Base-by-base conservation (phyloP, 2,113 vertebrate genomes). In the Halichoerus grypus region DNA sequence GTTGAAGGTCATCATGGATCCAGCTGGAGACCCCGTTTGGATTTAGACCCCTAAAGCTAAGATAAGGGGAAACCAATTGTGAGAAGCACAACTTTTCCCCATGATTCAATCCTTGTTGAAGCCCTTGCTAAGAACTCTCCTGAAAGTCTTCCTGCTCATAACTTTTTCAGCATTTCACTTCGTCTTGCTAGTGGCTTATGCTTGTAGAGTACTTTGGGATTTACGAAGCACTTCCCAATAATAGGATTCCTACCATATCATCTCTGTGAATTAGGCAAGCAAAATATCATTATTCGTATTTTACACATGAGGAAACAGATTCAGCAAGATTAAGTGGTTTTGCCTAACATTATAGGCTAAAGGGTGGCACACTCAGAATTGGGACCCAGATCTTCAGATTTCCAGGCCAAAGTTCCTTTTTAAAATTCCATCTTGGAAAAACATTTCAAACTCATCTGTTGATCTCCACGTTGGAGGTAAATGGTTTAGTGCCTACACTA, bases 391-490 rank as follows among this genome's bases (percentile, higher is more conserved):
- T 74, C 36, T 91, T 93, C 53, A 42, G 46, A 76, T 80, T 93
- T 57, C 8, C 51, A 96, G 21, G 19, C n/a, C 24, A 63, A 93
- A 88, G 12, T 80, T 88, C 16, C 11, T 69, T 79, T 83, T 92
- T 51, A 26, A 91, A 90, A 74, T 65, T 88, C 53, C 33, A 84
- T 63, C 31, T 94, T 72, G 46, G 46, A 88, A 91, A 65, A 6
- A 95, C 88, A 92, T 59, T 90, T 82, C 21, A 90, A 72, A 79
- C 86, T 83, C 26, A 97, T 92, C 61, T 91, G 46, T 77, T 91
- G 13, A 96, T 71, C 42, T 80, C 53, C 49, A 39, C 42, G 22
- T 80, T 95, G 36, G 31, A 61, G 15, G 7, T 46, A 84, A 90
- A 85, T 69, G 22, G n/a, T 94, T 86, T 79, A 55, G 4, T 28